Percentiles rank a stretch among this genome's conserved stretches.
Conservation (phyloP, 2,888 invertebrate genomes). For the Gisinianus flammeolus region DNA sequence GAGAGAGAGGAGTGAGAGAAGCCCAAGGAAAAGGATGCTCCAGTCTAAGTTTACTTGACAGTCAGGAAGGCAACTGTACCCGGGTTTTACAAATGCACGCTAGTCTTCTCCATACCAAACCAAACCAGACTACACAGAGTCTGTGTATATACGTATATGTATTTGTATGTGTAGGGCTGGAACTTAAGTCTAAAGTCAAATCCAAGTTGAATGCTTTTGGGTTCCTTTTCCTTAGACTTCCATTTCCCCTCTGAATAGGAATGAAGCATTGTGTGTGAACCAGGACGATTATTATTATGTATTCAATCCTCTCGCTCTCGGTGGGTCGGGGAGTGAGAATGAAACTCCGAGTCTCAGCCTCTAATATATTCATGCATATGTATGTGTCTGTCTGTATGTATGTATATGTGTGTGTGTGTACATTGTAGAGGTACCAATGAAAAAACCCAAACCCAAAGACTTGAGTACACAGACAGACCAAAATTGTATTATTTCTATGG, state of each 20-base stretch:
- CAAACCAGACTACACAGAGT: not conserved
- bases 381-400: too few species aligned
- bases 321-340: too few species aligned
- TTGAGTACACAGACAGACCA: too few species aligned
- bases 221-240: conserved; percentile 8
- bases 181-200: conserved; percentile 7
- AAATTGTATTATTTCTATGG: too few species aligned
- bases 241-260: conserved; percentile 29
- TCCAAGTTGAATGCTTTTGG: conserved; percentile 9
- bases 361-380: too few species aligned
- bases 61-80: conserved; percentile 26
- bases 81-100: conserved; percentile 23
- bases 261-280: conserved; percentile 24
- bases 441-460: too few species aligned
- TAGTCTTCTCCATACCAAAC: conserved; percentile 15
- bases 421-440: too few species aligned
- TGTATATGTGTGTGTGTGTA: too few species aligned
- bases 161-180: not conserved
- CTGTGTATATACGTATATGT: not conserved
- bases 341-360: too few species aligned
- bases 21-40: conserved; percentile 11
- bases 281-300: conserved; percentile 20
- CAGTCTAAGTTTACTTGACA: conserved; percentile 30
- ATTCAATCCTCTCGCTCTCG: conserved; percentile 7
- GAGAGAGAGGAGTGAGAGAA: conserved; percentile 16